Evolutionary conservation across 2,113 vertebrate genomes (phyloP), one percentile per base, ranked within the genome.

Genomic region (Octodon degus): DNA sequence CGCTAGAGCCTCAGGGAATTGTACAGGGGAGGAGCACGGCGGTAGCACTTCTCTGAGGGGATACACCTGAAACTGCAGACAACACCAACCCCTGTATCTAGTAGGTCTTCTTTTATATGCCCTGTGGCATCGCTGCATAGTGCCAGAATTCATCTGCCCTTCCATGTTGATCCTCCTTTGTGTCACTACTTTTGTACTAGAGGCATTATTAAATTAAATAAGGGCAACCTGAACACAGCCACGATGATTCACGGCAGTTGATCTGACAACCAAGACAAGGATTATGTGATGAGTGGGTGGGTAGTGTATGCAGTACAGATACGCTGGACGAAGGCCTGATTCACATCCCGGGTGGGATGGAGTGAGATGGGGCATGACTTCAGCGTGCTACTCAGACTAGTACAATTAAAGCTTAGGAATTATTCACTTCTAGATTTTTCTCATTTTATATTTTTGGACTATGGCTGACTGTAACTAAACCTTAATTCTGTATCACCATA

Each of bases 401-500:
- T 11, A 7, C 25, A n/a, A 22, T 43, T 55, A 50, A 43, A 90
- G 58, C 25, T 20, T 32, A 65, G 40, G n/a, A 84, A 67, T 77
- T 65, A 30, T 6, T 84, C 60, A 90, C 65, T 67, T 90, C 68
- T 77, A 24, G 47, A 77, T 77, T 22, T 90, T 94, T 83, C 86
- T 79, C 58, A 74, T 89, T 76, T 94, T 74, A 82, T 83, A 34
- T 63, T 89, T 94, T 77, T 20, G 87, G n/a, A 12, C 37, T 81
- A 67, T 30, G 63, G 19, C 55, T 76, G 68, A 84, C 19, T 43
- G 1, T 65, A 65, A 53, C 87, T 24, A 47, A 67, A n/a, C 62
- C 43, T 85, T 76, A 82, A 70, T 32, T 67, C 70, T 81, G 63
- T 32, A 19, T 43, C 43, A 43, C 37, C 55, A 37, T 22, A n/a